Conservation (phyloP, 2,888 invertebrate genomes). For the Brenthis ino region DNA sequence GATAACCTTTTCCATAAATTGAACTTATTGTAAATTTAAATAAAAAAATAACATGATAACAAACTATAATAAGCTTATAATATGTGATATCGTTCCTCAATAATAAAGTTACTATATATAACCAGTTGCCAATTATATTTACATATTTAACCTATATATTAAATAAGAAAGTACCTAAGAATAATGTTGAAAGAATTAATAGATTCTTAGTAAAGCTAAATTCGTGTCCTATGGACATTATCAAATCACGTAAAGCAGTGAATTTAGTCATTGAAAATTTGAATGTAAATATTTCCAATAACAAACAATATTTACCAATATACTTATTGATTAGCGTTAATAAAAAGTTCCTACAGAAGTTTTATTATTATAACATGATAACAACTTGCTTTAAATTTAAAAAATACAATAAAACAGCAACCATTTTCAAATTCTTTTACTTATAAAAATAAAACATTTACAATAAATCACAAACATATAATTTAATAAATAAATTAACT, state of each 20-base stretch:
- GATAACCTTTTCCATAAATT: slow-evolving; percentile 7
- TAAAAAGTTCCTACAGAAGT: background rate
- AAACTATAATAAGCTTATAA: background rate
- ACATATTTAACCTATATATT: too few relatives aligned
- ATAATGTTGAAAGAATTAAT: too few relatives aligned
- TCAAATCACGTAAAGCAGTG: too few relatives aligned
- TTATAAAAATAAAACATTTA: slow-evolving; percentile 37
- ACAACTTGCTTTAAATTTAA: too few relatives aligned
- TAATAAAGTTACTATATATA: background rate
- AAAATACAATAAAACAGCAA: slow-evolving; percentile 1
- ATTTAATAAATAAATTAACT: slow-evolving; percentile 54
- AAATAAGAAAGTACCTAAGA: too few relatives aligned
- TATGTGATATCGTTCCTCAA: background rate
- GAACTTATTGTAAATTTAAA: slow-evolving; percentile 15
- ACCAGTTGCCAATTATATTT: background rate
- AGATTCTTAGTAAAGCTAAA: too few relatives aligned
- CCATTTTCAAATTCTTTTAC: slow-evolving; percentile 28
- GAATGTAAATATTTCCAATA: too few relatives aligned
- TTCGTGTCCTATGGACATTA: too few relatives aligned
- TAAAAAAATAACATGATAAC: background rate
- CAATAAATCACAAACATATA: slow-evolving; percentile 30
- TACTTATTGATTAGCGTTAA: background rate
- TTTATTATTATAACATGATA: background rate
- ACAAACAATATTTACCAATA: too few relatives aligned
- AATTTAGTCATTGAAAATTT: too few relatives aligned